Conservation (phyloP, 1,140 invertebrate genomes). For the Chelonus insularis region DNA sequence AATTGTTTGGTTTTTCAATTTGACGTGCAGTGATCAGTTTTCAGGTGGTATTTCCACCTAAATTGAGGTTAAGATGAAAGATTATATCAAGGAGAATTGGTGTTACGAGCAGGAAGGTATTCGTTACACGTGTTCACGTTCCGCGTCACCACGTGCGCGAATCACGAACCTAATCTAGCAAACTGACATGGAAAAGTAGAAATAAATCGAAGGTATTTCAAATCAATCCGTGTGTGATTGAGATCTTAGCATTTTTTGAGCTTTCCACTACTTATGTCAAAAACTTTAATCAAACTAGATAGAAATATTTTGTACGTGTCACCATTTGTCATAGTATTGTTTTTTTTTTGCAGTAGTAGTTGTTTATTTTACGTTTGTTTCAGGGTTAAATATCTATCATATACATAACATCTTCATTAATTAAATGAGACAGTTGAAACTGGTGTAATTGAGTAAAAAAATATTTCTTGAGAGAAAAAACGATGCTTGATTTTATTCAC, state of each 20-base stretch:
- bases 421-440: no score
- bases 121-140: slow-evolving; percentile 35
- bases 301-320: background rate
- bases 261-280: background rate
- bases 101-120: slow-evolving; percentile 27
- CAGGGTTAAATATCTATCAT: no score
- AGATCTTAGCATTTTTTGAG: background rate
- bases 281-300: background rate
- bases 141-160: slow-evolving; percentile 14
- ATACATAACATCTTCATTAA: no score
- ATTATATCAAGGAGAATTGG: slow-evolving; percentile 12
- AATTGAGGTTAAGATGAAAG: slow-evolving; percentile 24
- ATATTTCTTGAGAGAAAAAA: no score
- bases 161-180: slow-evolving; percentile 45
- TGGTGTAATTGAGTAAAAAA: no score
- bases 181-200: slow-evolving; percentile 42
- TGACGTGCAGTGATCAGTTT: no score
- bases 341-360: no score
- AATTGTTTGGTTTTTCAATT: no score
- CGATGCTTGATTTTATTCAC: no score
- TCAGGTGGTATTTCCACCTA: slow-evolving; percentile 32
- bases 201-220: slow-evolving; percentile 31
- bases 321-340: background rate
- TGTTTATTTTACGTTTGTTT: no score
- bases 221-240: slow-evolving; percentile 7